Percentiles rank a stretch among this genome's conserved stretches.
These are phyloP conservation scores for Oopsacas minuta DNA, from an alignment of 37 sponge, comb jelly and placozoan genomes.

Conservation along the genomic window DNA sequence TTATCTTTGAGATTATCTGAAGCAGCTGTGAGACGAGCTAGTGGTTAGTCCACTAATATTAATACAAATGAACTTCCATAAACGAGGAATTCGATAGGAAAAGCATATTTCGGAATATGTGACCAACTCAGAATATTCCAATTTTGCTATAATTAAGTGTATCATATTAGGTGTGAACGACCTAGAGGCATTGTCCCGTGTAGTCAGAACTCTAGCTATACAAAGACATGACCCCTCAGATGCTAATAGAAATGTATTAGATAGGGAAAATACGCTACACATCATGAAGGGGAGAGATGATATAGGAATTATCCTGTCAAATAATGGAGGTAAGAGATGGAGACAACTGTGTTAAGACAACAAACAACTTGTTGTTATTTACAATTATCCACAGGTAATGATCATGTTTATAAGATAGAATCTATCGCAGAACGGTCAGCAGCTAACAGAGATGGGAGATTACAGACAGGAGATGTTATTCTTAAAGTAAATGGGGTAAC, in stretches of 20 bases:
- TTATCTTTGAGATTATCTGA: not conserved
- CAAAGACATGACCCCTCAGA: not conserved
- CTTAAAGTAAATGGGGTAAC: not conserved
- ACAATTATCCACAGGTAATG: no score
- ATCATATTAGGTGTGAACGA: not conserved
- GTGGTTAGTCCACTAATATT: no score
- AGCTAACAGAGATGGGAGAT: not conserved
- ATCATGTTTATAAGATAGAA: no score
- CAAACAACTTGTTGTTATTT: not conserved
- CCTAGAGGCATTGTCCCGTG: not conserved
- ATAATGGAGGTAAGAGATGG: no score
- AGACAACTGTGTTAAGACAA: no score
- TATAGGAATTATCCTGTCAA: no score
- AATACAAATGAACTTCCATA: no score
- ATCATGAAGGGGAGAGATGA: not conserved
- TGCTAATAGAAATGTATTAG: not conserved
- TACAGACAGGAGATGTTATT: not conserved
- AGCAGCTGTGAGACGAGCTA: not conserved
- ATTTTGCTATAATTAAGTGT: not conserved
- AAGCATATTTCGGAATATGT: no score
- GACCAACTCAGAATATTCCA: no score
- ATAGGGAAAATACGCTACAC: not conserved
- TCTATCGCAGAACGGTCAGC: not conserved
- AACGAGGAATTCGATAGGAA: no score
- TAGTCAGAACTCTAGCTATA: not conserved